These are phyloP conservation scores for Troides helena DNA, from an alignment of 2,888 invertebrate species.

Conservation along the genomic window DNA sequence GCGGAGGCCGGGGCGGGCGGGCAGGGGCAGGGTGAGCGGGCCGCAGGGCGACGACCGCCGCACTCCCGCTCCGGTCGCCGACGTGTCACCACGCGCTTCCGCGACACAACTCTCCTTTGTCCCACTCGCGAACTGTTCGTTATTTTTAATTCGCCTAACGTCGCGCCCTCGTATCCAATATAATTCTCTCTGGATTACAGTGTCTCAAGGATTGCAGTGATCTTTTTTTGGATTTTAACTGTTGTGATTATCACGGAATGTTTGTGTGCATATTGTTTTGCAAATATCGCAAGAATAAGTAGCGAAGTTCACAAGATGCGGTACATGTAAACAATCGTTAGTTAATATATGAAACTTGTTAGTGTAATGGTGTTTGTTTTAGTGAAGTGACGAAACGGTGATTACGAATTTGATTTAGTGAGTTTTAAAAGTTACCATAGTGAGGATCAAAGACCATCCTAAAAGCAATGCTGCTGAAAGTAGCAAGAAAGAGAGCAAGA, in stretches of 20 bases:
- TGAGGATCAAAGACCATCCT: slow-evolving; percentile 83
- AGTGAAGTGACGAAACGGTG: slow-evolving; percentile 17
- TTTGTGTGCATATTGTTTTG: slow-evolving; percentile 22
- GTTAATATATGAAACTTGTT: neutral
- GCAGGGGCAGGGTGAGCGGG: slow-evolving; percentile 50
- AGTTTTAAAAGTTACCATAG: slow-evolving; percentile 80
- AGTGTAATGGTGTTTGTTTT: slow-evolving; percentile 30
- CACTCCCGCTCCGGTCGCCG: slow-evolving; percentile 67
- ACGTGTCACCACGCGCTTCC: slow-evolving; percentile 47
- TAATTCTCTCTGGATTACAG: slow-evolving; percentile 68
- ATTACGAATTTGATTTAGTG: slow-evolving; percentile 34
- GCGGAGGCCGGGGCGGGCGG: slow-evolving; percentile 51
- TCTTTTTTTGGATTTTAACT: slow-evolving; percentile 48
- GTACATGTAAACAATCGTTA: neutral
- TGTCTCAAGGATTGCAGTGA: slow-evolving; percentile 76
- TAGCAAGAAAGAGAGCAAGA: slow-evolving; percentile 82
- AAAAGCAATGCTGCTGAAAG: slow-evolving; percentile 82
- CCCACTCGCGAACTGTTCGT: slow-evolving; percentile 54
- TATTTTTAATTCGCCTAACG: slow-evolving; percentile 60
- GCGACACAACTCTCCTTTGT: slow-evolving; percentile 54
- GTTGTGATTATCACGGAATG: neutral
- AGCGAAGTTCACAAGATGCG: slow-evolving; percentile 5
- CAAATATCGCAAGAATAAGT: slow-evolving; percentile 6
- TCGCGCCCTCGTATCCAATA: slow-evolving; percentile 45
- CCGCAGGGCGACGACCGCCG: slow-evolving; percentile 51